Evolutionary conservation across 2,888 invertebrate genomes (phyloP).

Genomic region (Lasius platythorax): DNA sequence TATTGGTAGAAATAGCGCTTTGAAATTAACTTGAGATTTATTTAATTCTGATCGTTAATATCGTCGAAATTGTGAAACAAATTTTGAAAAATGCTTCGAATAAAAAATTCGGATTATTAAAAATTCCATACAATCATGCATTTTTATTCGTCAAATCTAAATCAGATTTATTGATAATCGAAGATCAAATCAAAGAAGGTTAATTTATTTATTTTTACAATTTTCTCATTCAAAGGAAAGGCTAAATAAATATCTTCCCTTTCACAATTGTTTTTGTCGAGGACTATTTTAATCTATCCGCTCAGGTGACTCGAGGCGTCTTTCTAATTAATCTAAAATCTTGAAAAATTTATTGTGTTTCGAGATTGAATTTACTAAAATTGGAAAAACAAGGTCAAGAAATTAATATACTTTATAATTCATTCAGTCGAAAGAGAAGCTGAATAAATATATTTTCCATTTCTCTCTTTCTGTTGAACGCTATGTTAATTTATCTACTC

Average conservation of each 20-base stretch:
- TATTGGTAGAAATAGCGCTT: not conserved
- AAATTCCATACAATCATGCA: not conserved
- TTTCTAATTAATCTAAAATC: not conserved
- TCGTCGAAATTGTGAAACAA: too few relatives aligned
- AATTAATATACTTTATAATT: conserved; percentile 7
- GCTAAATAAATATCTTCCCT: not conserved
- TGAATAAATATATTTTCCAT: not conserved
- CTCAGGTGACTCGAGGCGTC: not conserved
- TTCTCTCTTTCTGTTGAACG: not conserved
- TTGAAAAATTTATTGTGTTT: not conserved
- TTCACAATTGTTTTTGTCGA: not conserved
- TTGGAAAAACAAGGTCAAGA: not conserved
- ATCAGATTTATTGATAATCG: not conserved
- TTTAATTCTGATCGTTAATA: not conserved
- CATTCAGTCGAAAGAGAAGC: not conserved
- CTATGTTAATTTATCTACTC: conserved; percentile 25
- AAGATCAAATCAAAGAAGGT: not conserved
- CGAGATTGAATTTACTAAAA: not conserved
- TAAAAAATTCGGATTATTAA: not conserved
- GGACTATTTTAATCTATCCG: not conserved
- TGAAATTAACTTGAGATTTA: not conserved
- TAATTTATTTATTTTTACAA: not conserved
- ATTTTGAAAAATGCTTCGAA: not conserved
- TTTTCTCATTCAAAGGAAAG: not conserved
- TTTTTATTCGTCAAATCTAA: not conserved